Percentiles rank a stretch among this genome's conserved stretches.
Conservation (phyloP, 2,888 invertebrate genomes). For the Mycalesis mineus region DNA sequence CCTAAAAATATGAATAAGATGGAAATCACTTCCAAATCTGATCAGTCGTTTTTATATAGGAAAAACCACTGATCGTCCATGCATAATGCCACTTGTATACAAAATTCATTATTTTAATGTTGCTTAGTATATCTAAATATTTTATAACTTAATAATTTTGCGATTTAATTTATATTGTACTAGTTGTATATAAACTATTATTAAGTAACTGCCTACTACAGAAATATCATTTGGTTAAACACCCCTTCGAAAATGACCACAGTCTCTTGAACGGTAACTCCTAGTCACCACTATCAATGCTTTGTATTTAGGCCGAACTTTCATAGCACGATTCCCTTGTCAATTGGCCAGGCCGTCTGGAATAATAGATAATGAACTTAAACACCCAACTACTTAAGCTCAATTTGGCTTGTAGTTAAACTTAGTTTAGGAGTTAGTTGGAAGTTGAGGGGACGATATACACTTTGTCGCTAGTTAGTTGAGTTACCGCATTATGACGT, state of each 20-base stretch:
- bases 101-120: too few species aligned
- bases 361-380: constrained; percentile 16
- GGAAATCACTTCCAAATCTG: too few species aligned
- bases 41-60: too few species aligned
- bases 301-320: constrained; percentile 12
- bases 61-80: too few species aligned
- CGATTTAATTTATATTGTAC: too few species aligned
- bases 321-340: constrained; percentile 16
- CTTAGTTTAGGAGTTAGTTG: constrained; percentile 5
- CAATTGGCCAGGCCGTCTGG: constrained; percentile 4
- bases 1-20: too few species aligned
- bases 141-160: too few species aligned
- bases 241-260: neutral
- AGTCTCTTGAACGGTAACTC: neutral
- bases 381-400: constrained; percentile 6
- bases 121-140: too few species aligned
- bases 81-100: too few species aligned
- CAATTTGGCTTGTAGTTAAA: constrained; percentile 9
- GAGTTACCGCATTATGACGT: neutral
- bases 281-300: constrained; percentile 10
- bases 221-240: neutral
- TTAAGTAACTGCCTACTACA: too few species aligned
- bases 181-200: too few species aligned
- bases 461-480: constrained; percentile 1
- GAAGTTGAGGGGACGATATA: constrained; percentile 8